These are phyloP conservation scores for Prenolepis imparis DNA, from an alignment of 2,888 invertebrate genomes.

Conservation along the genomic window DNA sequence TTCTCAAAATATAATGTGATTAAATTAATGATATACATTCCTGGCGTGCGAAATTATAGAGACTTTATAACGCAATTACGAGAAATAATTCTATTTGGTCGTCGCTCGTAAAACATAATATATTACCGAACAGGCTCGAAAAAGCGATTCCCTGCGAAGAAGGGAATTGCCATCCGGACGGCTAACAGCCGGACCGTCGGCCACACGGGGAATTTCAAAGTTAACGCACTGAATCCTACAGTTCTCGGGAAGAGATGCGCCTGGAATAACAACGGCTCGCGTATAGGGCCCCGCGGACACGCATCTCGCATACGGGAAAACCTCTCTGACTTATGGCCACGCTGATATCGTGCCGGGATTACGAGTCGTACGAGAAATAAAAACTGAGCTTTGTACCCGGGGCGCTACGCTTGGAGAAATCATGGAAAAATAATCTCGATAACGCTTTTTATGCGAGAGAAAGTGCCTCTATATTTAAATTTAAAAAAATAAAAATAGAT, in stretches of 20 bases:
- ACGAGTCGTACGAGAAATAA: slow-evolving; percentile 59
- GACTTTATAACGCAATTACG: background rate
- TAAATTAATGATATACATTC: slow-evolving; percentile 4
- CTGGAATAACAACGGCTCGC: slow-evolving; percentile 81
- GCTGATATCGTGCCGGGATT: slow-evolving; percentile 61
- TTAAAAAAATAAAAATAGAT: background rate
- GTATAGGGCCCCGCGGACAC: slow-evolving; percentile 71
- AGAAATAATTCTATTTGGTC: slow-evolving; percentile 3
- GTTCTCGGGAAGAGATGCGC: slow-evolving; percentile 81
- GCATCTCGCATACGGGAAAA: slow-evolving; percentile 80
- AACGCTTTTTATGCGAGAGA: background rate
- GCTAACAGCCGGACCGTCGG: slow-evolving; percentile 70
- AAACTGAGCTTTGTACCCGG: slow-evolving; percentile 57
- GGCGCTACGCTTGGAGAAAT: slow-evolving; percentile 13
- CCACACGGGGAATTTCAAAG: slow-evolving; percentile 79
- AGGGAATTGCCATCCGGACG: slow-evolving; percentile 44
- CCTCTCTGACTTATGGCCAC: slow-evolving; percentile 74
- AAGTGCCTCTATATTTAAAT: background rate
- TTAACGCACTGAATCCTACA: slow-evolving; percentile 79
- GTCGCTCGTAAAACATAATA: slow-evolving; percentile 37
- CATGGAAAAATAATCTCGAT: background rate
- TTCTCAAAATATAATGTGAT: background rate
- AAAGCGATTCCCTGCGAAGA: slow-evolving; percentile 53
- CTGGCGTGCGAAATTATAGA: background rate
- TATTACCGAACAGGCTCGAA: slow-evolving; percentile 47